Evolutionary conservation across 64 coral and sea anemone genomes (phyloP).

Genomic region (Dendrophyllia cribrosa): DNA sequence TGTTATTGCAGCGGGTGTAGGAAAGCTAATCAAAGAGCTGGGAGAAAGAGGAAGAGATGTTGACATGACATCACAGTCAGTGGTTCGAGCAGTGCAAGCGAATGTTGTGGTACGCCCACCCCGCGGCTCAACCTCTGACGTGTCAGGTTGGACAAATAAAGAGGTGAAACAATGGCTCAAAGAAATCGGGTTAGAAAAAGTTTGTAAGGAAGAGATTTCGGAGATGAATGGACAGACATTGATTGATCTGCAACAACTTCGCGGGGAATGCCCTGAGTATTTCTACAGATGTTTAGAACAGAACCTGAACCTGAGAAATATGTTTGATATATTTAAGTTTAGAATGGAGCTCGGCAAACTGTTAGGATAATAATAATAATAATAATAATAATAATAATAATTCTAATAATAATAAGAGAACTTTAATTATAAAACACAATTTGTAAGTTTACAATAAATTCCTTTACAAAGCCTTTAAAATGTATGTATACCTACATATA

Average conservation of each 20-base stretch:
- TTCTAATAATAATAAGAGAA: too few relatives aligned
- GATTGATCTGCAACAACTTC: neutral
- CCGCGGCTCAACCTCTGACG: neutral
- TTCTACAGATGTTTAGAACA: neutral
- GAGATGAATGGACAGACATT: neutral
- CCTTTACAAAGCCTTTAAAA: too few relatives aligned
- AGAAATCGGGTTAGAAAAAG: slow-evolving; percentile 30
- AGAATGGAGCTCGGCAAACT: neutral
- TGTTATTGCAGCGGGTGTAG: neutral
- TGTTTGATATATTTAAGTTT: neutral
- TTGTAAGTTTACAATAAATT: too few relatives aligned
- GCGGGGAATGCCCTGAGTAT: neutral
- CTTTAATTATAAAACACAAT: too few relatives aligned
- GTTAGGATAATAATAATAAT: too few relatives aligned
- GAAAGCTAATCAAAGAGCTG: slow-evolving; percentile 55
- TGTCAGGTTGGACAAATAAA: slow-evolving; percentile 42
- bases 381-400: too few relatives aligned
- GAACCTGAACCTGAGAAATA: neutral
- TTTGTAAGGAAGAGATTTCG: neutral
- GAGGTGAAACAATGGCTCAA: slow-evolving; percentile 39
- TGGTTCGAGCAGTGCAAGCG: neutral
- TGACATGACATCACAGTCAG: neutral
- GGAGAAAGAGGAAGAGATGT: slow-evolving; percentile 9
- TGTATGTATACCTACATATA: too few relatives aligned
- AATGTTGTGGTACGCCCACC: slow-evolving; percentile 1